Percentiles rank a stretch among this genome's conserved stretches.
phyloP scores from a whole-genome alignment of 2,797 vertebrate species.

The Linurgus olivaceus region DNA sequence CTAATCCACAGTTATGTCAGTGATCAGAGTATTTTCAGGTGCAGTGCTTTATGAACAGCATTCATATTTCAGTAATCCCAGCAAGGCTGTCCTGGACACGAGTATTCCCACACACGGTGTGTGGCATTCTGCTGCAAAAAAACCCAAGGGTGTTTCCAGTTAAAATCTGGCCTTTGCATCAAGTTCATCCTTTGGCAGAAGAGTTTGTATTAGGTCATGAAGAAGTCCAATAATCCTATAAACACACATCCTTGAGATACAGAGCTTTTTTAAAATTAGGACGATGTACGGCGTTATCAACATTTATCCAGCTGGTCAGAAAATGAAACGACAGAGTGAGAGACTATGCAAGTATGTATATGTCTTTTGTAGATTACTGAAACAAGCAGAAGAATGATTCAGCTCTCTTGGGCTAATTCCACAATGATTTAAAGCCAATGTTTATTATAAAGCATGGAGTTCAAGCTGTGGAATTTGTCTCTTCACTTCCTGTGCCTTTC shows the following conservation, averaged over 20 bases:
- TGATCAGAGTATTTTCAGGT: constrained; percentile 23
- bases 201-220: constrained; percentile 29
- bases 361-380: neutral
- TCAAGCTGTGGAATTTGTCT: constrained; percentile 18
- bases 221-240: constrained; percentile 13
- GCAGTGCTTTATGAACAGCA: neutral
- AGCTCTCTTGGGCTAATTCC: neutral
- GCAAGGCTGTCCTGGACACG: neutral
- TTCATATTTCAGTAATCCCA: constrained; percentile 38
- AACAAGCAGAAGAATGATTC: neutral
- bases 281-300: neutral
- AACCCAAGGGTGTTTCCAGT: constrained; percentile 36
- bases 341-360: neutral
- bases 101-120: constrained; percentile 13
- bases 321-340: neutral
- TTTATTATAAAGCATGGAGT: constrained; percentile 7
- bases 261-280: constrained; percentile 11
- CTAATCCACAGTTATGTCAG: neutral
- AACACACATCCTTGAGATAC: constrained; percentile 13
- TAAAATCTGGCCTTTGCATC: constrained; percentile 38
- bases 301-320: constrained; percentile 38
- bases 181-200: constrained; percentile 41
- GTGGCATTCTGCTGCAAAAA: constrained; percentile 21
- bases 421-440: neutral
- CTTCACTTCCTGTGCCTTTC: neutral